phyloP scores from a whole-genome alignment of 2,113 vertebrate species.

The Petromus typicus region DNA sequence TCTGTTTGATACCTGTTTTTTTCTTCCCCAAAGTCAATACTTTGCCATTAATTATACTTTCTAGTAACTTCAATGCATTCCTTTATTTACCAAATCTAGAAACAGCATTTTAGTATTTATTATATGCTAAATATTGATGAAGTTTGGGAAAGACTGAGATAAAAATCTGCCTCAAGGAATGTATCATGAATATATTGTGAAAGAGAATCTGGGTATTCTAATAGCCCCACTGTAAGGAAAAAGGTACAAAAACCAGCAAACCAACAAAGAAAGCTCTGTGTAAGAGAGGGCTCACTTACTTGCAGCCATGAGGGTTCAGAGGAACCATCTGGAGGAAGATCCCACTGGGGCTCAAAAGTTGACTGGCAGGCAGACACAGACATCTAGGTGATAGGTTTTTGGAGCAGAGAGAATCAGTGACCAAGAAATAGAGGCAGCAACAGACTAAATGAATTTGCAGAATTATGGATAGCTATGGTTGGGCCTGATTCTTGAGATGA shows the following conservation, averaged over 20 bases:
- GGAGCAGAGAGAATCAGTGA: background rate
- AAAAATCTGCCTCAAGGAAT: background rate
- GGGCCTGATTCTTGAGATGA: background rate
- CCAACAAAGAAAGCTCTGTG: background rate
- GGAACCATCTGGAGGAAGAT: background rate
- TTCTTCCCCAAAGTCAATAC: background rate
- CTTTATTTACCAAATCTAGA: constrained; percentile 16
- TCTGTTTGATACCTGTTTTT: background rate
- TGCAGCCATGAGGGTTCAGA: background rate
- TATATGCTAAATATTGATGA: background rate
- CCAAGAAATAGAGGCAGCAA: background rate
- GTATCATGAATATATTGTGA: background rate
- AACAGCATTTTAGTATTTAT: background rate
- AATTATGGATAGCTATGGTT: background rate
- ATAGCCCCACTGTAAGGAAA: background rate
- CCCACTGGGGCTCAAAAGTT: background rate
- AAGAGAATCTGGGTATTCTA: background rate
- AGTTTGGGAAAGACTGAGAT: background rate
- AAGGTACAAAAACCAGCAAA: background rate
- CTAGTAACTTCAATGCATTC: constrained; percentile 29
- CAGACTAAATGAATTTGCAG: background rate
- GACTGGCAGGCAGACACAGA: background rate
- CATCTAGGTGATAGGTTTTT: background rate
- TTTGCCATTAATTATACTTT: constrained; percentile 48
- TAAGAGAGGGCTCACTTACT: background rate